Base-by-base conservation (phyloP, 2,888 invertebrate species). In the Catocala sponsa region DNA sequence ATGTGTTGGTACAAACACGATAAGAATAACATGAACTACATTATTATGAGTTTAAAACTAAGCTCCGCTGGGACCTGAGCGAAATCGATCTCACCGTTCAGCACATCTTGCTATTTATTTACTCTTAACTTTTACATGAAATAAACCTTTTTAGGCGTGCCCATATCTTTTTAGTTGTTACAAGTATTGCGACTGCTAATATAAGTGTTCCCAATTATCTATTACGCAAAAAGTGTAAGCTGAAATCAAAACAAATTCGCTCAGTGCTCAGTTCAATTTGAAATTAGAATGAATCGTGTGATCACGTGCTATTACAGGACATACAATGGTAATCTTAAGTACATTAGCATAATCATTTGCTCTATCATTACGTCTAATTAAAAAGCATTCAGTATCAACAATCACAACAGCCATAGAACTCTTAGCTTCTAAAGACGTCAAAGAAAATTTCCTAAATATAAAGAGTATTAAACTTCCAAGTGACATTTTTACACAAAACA, bases 401-500 rank as follows among this genome's bases (percentile, higher is more conserved):
- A 58, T 49, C 56, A 75, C 62, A 50, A 66, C 63, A 68, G 43
- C 68, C 56, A 74, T 41, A 58, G 41, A 55, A 74, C 48, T 0
- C 63, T 70, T 74, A 73, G 12, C 15, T 43, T 25, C 43, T 71
- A 66, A 69, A 56, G 59, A 66, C 57, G 51, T 59, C 48, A 68
- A 73, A 63, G 51, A 55, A 68, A 74, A 68, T 60, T 50, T 44
- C 65, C 62, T 68, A 65, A 76, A 67, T 66, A 63, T 66, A 62
- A 59, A 75, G 57, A 70, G 74, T 77, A 76, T 78, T 79, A 78
- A 77, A 79, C 71, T 82, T 77, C 44, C 55, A 72, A 70, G 66
- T 76, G 76, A 77, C 69, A 79, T 76, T 84, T 82, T 80, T 77
- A 78, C 76, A 81, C 70, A 67, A 76, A 84, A 82, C 73, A 81